phyloP scores from a whole-genome alignment of 2,888 invertebrate genomes.

The Lasioglossum malachurum region DNA sequence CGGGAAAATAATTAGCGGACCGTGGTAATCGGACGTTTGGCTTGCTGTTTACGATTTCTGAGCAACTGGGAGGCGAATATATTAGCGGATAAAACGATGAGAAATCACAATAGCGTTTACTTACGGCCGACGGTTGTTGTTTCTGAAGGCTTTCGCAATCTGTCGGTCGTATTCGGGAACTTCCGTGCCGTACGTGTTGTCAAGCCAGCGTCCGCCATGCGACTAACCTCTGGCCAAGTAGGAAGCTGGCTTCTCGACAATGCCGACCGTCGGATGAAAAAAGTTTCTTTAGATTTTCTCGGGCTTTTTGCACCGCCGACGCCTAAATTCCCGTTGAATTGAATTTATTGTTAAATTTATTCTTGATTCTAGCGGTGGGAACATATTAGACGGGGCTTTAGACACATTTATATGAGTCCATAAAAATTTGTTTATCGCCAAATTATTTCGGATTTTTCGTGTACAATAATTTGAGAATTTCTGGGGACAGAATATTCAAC shows the following conservation, averaged over 20 bases:
- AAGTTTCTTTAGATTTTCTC: slow-evolving; percentile 44
- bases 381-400: slow-evolving; percentile 70
- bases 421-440: slow-evolving; percentile 28
- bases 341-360: slow-evolving; percentile 26
- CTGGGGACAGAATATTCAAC: neutral
- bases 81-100: slow-evolving; percentile 64
- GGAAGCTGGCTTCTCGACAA: slow-evolving; percentile 30
- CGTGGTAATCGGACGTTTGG: slow-evolving; percentile 44
- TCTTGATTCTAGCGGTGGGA: slow-evolving; percentile 70
- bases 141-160: slow-evolving; percentile 85
- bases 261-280: slow-evolving; percentile 28
- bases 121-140: slow-evolving; percentile 86
- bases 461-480: neutral
- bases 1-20: slow-evolving; percentile 19
- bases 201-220: slow-evolving; percentile 78
- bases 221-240: slow-evolving; percentile 69
- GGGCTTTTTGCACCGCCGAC: slow-evolving; percentile 2
- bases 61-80: slow-evolving; percentile 40
- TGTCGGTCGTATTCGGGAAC: slow-evolving; percentile 83
- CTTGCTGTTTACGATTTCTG: slow-evolving; percentile 19
- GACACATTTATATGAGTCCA: slow-evolving; percentile 69
- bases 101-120: slow-evolving; percentile 83
- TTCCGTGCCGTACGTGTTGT: slow-evolving; percentile 80
- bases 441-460: neutral
- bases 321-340: slow-evolving; percentile 10